A percentile compares a stretch with the other conserved stretches of the same genome.
Evolutionary conservation across 2,888 invertebrate species (phyloP).

Genomic region (Amblyjoppa fuscipennis): DNA sequence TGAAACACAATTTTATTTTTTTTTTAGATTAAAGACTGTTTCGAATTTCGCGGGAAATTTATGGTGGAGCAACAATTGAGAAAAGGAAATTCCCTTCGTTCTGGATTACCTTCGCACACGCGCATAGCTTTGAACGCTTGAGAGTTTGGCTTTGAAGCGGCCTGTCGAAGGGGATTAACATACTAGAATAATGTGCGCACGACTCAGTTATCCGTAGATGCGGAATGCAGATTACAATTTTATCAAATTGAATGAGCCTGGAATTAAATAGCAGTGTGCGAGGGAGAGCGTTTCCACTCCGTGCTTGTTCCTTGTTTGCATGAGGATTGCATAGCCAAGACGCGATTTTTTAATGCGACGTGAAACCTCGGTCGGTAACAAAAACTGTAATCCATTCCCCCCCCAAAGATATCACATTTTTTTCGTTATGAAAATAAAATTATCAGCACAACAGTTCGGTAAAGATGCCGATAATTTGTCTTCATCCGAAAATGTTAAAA

Average conservation of each 20-base stretch:
- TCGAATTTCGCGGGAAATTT: neutral
- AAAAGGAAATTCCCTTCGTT: conserved; percentile 1
- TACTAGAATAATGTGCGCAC: neutral
- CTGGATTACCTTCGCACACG: conserved; percentile 44
- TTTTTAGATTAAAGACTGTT: neutral
- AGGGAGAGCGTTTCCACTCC: neutral
- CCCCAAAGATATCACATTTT: too few species aligned
- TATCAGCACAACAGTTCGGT: too few species aligned
- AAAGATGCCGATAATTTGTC: too few species aligned
- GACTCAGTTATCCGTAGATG: neutral
- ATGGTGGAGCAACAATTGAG: neutral
- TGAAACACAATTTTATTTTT: neutral
- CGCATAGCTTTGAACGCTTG: conserved; percentile 59
- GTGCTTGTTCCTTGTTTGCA: conserved; percentile 25
- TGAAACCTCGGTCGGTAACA: neutral
- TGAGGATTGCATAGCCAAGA: neutral
- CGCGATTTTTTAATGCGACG: neutral
- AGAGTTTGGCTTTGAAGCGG: conserved; percentile 52
- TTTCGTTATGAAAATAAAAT: too few species aligned
- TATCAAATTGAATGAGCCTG: too few species aligned
- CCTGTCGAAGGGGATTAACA: neutral
- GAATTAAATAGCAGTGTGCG: conserved; percentile 24
- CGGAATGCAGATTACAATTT: too few species aligned
- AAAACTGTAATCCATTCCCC: neutral
- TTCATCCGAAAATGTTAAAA: too few species aligned